These are phyloP conservation scores for Condylura cristata DNA, from an alignment of 2,113 vertebrate genomes.

Conservation along the genomic window DNA sequence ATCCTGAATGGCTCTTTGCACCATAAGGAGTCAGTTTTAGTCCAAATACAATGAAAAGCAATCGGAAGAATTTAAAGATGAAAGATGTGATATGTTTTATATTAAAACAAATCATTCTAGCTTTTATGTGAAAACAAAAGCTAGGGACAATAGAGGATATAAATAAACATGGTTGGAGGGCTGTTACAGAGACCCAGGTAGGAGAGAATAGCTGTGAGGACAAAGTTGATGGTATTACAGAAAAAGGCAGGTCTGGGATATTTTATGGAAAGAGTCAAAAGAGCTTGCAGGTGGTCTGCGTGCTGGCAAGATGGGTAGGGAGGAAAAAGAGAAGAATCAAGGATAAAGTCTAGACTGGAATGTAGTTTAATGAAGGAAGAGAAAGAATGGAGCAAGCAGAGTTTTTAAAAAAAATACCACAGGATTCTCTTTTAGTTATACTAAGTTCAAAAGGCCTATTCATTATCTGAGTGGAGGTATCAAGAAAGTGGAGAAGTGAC, in stretches of 20 bases:
- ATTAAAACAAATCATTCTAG: slow-evolving; percentile 6
- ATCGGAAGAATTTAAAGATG: neutral
- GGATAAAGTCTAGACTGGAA: neutral
- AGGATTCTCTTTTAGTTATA: neutral
- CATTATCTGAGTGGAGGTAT: neutral
- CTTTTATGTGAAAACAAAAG: slow-evolving; percentile 34
- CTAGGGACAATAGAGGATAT: neutral
- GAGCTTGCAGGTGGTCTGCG: neutral
- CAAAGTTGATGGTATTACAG: neutral
- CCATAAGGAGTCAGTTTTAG: neutral
- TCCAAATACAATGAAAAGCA: neutral
- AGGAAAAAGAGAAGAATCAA: neutral
- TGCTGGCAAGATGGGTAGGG: neutral
- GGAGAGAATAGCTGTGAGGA: neutral
- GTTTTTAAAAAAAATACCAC: neutral
- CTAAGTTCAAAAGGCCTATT: neutral
- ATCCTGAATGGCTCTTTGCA: neutral
- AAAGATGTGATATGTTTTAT: neutral
- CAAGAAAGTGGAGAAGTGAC: neutral
- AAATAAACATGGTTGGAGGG: neutral
- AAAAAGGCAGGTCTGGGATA: neutral
- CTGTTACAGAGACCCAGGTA: neutral
- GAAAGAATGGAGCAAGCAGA: neutral
- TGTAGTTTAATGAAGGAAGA: neutral
- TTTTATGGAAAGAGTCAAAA: neutral